Conservation (phyloP, 2,888 invertebrate genomes). For the Idaea straminata region DNA sequence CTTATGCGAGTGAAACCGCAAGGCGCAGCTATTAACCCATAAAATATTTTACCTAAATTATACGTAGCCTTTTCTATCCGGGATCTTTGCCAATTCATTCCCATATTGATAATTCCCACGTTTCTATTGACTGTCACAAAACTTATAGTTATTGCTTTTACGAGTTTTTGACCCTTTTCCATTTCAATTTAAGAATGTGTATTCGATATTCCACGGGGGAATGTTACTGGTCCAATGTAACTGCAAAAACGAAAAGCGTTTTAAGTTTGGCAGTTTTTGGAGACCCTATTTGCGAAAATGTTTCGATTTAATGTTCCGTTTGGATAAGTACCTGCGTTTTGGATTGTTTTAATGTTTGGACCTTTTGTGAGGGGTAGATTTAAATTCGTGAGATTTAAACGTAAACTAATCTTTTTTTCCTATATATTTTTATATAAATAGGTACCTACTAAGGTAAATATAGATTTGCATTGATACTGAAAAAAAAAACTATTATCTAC, state of each 20-base stretch:
- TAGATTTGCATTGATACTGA: too few species aligned
- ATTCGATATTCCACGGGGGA: constrained; percentile 55
- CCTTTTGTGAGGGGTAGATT: background rate
- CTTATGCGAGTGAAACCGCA: background rate
- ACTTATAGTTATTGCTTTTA: constrained; percentile 58
- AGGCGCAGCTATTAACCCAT: background rate
- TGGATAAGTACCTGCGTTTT: background rate
- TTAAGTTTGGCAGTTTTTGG: constrained; percentile 38
- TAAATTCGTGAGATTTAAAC: background rate
- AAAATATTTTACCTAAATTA: background rate
- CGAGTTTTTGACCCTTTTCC: constrained; percentile 63
- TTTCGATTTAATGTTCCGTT: background rate
- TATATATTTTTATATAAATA: background rate
- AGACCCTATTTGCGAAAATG: constrained; percentile 11
- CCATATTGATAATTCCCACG: constrained; percentile 25
- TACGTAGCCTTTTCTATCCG: background rate
- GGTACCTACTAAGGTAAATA: too few species aligned
- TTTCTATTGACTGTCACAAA: constrained; percentile 42
- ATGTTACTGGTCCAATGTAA: constrained; percentile 46
- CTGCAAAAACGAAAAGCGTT: constrained; percentile 52
- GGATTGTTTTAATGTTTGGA: background rate
- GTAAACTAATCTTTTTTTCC: background rate
- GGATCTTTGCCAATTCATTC: constrained; percentile 3
- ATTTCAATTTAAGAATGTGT: constrained; percentile 69
- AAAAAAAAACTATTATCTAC: too few species aligned